Conservation (phyloP, 1,140 invertebrate species). For the Tetramorium simillimum region DNA sequence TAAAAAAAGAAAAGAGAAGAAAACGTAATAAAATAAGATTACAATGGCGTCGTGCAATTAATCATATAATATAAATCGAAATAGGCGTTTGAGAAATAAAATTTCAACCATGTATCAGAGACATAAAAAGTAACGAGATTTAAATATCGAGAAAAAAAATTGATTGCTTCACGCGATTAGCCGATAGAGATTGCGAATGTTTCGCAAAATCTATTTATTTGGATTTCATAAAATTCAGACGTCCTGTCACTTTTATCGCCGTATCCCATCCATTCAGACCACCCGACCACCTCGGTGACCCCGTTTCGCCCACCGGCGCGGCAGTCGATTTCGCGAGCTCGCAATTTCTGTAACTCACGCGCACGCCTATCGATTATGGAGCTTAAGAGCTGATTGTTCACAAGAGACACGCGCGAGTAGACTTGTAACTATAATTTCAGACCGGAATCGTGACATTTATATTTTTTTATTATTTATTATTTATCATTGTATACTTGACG, state of each 20-base stretch:
- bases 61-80: background rate
- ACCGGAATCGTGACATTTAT: background rate
- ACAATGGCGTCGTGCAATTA: background rate
- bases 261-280: constrained; percentile 50
- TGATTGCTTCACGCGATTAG: background rate
- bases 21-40: background rate
- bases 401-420: background rate
- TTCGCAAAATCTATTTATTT: constrained; percentile 41
- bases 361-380: constrained; percentile 63
- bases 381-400: constrained; percentile 21
- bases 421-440: background rate
- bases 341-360: constrained; percentile 63
- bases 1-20: background rate
- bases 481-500: background rate
- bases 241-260: constrained; percentile 36
- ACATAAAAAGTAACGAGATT: background rate
- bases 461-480: constrained; percentile 18
- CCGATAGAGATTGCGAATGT: constrained; percentile 2
- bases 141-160: background rate
- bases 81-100: background rate
- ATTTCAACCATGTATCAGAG: background rate
- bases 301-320: constrained; percentile 45
- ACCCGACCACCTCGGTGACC: constrained; percentile 51
- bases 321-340: constrained; percentile 69
- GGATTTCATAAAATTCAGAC: constrained; percentile 43